Percentiles rank a stretch among this genome's conserved stretches.
Evolutionary conservation across 2,113 vertebrate genomes (phyloP).

Genomic region (Atractosteus spatula): DNA sequence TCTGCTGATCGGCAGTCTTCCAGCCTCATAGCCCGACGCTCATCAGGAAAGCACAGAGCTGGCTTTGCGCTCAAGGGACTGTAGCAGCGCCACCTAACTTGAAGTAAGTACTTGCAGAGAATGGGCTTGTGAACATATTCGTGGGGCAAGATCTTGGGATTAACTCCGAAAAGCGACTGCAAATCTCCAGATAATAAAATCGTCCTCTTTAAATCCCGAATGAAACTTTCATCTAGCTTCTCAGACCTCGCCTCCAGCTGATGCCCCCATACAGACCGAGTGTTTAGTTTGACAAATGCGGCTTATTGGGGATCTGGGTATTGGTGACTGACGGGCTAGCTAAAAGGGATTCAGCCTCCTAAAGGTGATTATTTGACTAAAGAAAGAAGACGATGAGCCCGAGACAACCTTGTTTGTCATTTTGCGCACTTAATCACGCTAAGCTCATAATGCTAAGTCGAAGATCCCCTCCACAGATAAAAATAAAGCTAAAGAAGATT

Average conservation of each 20-base stretch:
- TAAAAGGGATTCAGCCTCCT: slow-evolving; percentile 69
- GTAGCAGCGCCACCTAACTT: slow-evolving; percentile 49
- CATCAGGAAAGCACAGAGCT: background rate
- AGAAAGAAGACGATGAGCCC: slow-evolving; percentile 73
- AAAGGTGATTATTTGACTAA: slow-evolving; percentile 83
- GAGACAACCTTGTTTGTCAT: slow-evolving; percentile 72
- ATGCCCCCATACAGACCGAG: slow-evolving; percentile 71
- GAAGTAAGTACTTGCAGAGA: slow-evolving; percentile 44
- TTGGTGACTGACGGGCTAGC: slow-evolving; percentile 62
- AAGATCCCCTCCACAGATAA: slow-evolving; percentile 56
- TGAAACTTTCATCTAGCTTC: slow-evolving; percentile 65
- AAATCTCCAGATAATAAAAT: slow-evolving; percentile 66
- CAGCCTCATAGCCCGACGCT: too few relatives aligned
- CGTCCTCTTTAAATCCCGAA: slow-evolving; percentile 71
- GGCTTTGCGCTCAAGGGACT: background rate
- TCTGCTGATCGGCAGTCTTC: too few relatives aligned
- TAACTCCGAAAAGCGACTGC: slow-evolving; percentile 60
- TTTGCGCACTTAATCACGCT: slow-evolving; percentile 68
- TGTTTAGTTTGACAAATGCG: slow-evolving; percentile 76
- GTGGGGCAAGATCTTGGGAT: slow-evolving; percentile 60
- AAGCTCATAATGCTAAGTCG: slow-evolving; percentile 60
- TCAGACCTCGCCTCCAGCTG: slow-evolving; percentile 62
- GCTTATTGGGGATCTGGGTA: slow-evolving; percentile 62
- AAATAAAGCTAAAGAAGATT: slow-evolving; percentile 71
- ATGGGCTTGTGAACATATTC: slow-evolving; percentile 48